Evolutionary conservation across 2,113 vertebrate genomes (phyloP), one percentile per base, ranked within the genome.

Genomic region (Oceanodroma tethys): DNA sequence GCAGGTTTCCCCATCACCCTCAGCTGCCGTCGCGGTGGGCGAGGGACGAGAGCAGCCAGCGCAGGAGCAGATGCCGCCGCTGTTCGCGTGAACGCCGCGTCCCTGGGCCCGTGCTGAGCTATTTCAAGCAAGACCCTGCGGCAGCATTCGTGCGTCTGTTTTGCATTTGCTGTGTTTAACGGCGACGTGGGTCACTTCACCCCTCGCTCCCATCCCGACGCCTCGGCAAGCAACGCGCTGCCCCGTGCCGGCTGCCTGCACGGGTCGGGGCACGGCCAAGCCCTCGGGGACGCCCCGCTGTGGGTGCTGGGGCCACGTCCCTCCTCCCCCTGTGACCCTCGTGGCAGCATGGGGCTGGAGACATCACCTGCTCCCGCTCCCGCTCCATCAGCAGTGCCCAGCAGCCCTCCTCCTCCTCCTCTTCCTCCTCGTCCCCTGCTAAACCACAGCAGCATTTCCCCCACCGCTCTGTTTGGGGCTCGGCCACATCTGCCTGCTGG

Each of bases 81-180:
- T 32, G n/a, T 22, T 40, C 1, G 4, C 5, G 3, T 16, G 42
- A 36, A 11, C 3, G 3, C 29, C 1, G 6, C 36, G 9, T 14
- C 80, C 47, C 53, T 11, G 32, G n/a, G 36, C 42, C n/a, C 7
- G 9, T 14, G 55, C 47, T 34, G 34, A 68, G 81, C 67, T 68
- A 4, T 81, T 80, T 48, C 23, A 2, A 80, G 81, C 42, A 9
- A 53, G 26, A 34, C 62, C 60, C 74, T 4, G 55, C 3, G 9
- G 66, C 86, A 43, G 68, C 23, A 2, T n/a, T 40, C 16, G 26
- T 9, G 48, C 0, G 2, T 22, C 68, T 86, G 87, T 5, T 86
- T 58, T n/a, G 16, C 50, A 23, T 63, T 90, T 58, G 81, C 38
- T 32, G 67, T 2, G 30, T 58, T 58, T 50, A 23, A 56, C 3